phyloP scores from a whole-genome alignment of 2,797 vertebrate genomes.

The Holocentrus rufus region DNA sequence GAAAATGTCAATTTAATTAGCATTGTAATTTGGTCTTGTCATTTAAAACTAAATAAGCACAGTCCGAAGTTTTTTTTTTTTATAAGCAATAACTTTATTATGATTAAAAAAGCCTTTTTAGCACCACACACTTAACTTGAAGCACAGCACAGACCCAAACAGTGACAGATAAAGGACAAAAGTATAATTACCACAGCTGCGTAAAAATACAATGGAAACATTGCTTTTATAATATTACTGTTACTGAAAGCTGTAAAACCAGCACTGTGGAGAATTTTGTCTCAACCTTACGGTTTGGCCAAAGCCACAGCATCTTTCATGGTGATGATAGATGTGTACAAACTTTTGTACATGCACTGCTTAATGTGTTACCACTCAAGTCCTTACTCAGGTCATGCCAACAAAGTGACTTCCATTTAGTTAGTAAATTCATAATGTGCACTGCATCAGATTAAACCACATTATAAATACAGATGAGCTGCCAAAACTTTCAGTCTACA shows the following conservation, averaged over 20 bases:
- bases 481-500: constrained; percentile 5
- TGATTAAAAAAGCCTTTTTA: too few relatives aligned
- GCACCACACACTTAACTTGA: too few relatives aligned
- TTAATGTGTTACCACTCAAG: neutral
- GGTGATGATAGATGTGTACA: neutral
- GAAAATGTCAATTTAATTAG: too few relatives aligned
- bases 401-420: neutral
- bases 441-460: constrained; percentile 18
- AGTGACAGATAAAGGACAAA: too few relatives aligned
- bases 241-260: neutral
- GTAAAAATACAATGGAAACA: too few relatives aligned
- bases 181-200: too few relatives aligned
- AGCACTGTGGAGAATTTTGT: constrained; percentile 4
- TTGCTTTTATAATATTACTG: too few relatives aligned
- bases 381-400: neutral
- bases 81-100: too few relatives aligned
- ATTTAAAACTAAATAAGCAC: too few relatives aligned
- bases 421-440: constrained; percentile 11
- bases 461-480: constrained; percentile 5
- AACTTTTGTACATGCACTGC: neutral
- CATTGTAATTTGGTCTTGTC: too few relatives aligned
- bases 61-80: too few relatives aligned
- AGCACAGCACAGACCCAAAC: too few relatives aligned
- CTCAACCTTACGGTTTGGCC: neutral
- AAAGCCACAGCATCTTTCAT: neutral